Evolutionary conservation across 2,113 vertebrate genomes (phyloP), one percentile per base, ranked within the genome.

Genomic region (Pedetes capensis): DNA sequence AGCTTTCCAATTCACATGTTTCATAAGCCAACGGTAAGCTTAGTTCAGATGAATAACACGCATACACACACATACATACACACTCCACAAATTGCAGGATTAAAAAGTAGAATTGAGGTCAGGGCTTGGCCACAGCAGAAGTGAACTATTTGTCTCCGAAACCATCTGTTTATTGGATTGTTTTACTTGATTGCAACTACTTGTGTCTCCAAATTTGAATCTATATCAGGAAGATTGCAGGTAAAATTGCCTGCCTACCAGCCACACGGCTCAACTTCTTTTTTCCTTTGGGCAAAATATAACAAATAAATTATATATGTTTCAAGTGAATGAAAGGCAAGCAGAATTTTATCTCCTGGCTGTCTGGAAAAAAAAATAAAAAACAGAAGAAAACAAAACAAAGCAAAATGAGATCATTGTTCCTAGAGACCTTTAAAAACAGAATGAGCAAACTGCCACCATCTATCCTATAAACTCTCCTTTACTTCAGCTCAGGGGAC

Each of bases 1-100:
- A 95, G 87, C 76, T 93, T 97, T 95, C 84, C 95, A 92, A 94
- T 96, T 95, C 92, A 82, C 57, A 72, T 92, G 78, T 86, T 97
- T 97, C 78, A 53, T 81, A 95, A 97, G 42, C 95, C 92, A 92
- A 97, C 92, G 25, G 68, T 88, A 85, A 94, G 84, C 80, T 86
- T 90, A 94, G 89, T 78, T 95, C 95, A 97, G 85, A 94, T 51
- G 83, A 91, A 86, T 64, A 71, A 95, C 49, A 91, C 16, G 51
- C 22, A 78, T 23, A 91, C 27, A 83, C 53, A 79, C 69, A 86
- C 55, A 75, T 14, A 84, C 44, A 64, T 44, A 64, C 29, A 82
- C 13, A 61, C 34, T 0, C 44, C 44, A 94, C 59, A 95, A 87
- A 96, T 27, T 74, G 87, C 80, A 34, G 81, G 44, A 96, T 95